Evolutionary conservation across 1,140 invertebrate genomes (phyloP).

Genomic region (Eciton burchellii): DNA sequence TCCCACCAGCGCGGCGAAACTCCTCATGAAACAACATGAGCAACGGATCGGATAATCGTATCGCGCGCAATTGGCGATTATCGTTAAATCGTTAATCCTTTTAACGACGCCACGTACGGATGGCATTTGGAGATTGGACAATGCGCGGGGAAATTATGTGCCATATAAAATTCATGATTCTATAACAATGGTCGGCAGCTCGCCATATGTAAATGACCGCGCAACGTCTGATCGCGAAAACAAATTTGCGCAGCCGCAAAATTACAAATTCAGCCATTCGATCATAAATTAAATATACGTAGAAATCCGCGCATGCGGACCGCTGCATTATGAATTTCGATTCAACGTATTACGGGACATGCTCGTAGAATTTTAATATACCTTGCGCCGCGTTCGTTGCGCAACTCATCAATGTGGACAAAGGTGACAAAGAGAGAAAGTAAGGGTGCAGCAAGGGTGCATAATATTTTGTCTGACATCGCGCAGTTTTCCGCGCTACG

Average conservation of each 20-base stretch:
- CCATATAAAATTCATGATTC: slow-evolving; percentile 9
- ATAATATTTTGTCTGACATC: slow-evolving; percentile 37
- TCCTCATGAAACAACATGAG: neutral
- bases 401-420: slow-evolving; percentile 15
- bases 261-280: slow-evolving; percentile 40
- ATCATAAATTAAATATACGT: slow-evolving; percentile 35
- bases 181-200: neutral
- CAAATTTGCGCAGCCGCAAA: neutral
- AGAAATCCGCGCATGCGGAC: slow-evolving; percentile 15
- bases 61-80: neutral
- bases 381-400: neutral
- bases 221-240: neutral
- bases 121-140: neutral
- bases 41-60: neutral
- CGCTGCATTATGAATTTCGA: slow-evolving; percentile 20
- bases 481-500: no score
- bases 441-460: slow-evolving; percentile 1
- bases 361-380: slow-evolving; percentile 28
- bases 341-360: neutral
- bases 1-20: neutral
- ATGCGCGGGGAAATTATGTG: neutral
- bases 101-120: neutral
- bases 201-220: slow-evolving; percentile 32
- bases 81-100: neutral
- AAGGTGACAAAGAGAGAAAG: neutral